Percentiles rank a stretch among this genome's conserved stretches.
Evolutionary conservation across 2,888 invertebrate species (phyloP).

Genomic region (Euzophera pinguis): DNA sequence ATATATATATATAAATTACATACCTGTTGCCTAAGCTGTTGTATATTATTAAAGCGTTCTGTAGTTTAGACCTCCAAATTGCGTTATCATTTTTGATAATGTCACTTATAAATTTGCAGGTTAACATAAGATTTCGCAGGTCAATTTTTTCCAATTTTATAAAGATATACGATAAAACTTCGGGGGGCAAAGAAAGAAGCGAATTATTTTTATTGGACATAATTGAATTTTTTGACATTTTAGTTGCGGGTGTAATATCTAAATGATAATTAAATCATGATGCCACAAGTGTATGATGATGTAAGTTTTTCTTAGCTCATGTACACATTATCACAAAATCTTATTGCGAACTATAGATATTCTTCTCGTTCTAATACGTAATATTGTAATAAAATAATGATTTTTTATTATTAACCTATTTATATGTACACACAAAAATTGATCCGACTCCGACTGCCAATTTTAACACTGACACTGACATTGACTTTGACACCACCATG

Average conservation of each 20-base stretch:
- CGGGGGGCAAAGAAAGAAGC: constrained; percentile 43
- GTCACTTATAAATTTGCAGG: constrained; percentile 49
- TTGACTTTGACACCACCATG: no score
- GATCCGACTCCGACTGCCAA: no score
- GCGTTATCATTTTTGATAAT: constrained; percentile 47
- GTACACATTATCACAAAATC: no score
- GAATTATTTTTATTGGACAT: constrained; percentile 15
- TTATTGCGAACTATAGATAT: no score
- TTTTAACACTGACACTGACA: no score
- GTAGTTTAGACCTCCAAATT: constrained; percentile 48
- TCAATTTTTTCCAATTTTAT: constrained; percentile 42
- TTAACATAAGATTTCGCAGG: constrained; percentile 52
- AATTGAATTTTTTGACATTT: background rate
- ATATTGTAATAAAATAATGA: no score
- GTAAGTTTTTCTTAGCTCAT: no score
- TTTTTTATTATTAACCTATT: no score
- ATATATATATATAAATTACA: background rate
- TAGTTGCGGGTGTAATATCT: background rate
- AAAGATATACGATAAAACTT: constrained; percentile 52
- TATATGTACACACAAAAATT: no score
- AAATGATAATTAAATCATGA: no score
- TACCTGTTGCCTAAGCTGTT: constrained; percentile 33
- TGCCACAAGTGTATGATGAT: no score
- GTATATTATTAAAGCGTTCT: constrained; percentile 35
- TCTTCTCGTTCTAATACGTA: no score